Conservation (phyloP, 2,888 invertebrate species). For the Digitonthophagus gazella region DNA sequence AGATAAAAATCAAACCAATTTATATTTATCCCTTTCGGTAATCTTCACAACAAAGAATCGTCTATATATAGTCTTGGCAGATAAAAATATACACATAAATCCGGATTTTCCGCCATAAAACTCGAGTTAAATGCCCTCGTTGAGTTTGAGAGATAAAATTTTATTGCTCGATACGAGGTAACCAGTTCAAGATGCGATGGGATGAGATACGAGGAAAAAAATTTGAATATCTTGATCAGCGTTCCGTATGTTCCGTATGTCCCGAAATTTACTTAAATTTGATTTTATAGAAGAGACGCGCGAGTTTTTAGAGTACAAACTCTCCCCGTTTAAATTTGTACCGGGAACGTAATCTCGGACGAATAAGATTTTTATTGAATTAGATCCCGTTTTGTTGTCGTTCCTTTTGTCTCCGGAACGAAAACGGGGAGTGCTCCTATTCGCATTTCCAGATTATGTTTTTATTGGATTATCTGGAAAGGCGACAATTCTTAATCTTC, state of each 20-base stretch:
- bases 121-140: slow-evolving; percentile 10
- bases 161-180: slow-evolving; percentile 15
- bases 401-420: background rate
- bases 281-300: background rate
- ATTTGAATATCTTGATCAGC: slow-evolving; percentile 11
- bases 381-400: slow-evolving; percentile 19
- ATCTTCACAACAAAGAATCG: background rate
- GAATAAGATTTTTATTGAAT: slow-evolving; percentile 35
- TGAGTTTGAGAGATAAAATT: slow-evolving; percentile 10
- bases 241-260: too few species aligned
- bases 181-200: background rate
- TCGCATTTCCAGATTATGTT: slow-evolving; percentile 27
- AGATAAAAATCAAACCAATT: background rate
- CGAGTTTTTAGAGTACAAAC: background rate
- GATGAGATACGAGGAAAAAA: slow-evolving; percentile 8
- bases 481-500: background rate
- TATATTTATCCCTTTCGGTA: background rate
- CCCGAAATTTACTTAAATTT: background rate
- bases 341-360: slow-evolving; percentile 32
- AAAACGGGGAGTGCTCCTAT: background rate
- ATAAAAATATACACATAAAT: slow-evolving; percentile 6
- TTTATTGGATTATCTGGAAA: slow-evolving; percentile 25
- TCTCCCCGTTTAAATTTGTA: slow-evolving; percentile 9
- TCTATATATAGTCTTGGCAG: background rate
- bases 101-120: slow-evolving; percentile 9